Evolutionary conservation across 1,140 invertebrate species (phyloP).

Genomic region (Andricus grossulariae): DNA sequence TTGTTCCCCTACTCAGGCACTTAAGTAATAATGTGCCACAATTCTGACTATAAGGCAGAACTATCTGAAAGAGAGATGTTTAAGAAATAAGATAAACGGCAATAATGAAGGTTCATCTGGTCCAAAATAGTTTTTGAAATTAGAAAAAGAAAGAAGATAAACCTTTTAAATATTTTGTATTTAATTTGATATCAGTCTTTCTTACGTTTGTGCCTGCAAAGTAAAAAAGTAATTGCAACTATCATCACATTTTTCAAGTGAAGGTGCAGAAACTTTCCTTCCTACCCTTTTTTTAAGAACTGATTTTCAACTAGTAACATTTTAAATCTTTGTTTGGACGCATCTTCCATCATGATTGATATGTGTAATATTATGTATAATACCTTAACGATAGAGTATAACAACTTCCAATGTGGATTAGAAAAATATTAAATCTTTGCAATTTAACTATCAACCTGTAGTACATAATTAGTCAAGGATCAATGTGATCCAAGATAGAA

Average conservation of each 20-base stretch:
- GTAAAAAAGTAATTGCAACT: no score
- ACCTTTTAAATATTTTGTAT: no score
- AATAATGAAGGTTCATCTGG: no score
- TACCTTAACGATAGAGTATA: conserved; percentile 74
- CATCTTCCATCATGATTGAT: conserved; percentile 44
- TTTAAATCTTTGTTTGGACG: conserved; percentile 46
- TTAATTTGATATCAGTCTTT: background rate
- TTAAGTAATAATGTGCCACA: no score
- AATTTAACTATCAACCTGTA: conserved; percentile 66
- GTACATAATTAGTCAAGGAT: conserved; percentile 70
- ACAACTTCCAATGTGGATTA: conserved; percentile 78
- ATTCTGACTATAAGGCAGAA: no score
- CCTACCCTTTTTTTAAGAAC: background rate
- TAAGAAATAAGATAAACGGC: no score
- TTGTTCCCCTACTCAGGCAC: no score
- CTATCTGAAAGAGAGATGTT: no score
- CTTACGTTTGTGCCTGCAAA: background rate
- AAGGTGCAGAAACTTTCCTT: conserved; percentile 6
- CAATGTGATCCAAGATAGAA: conserved; percentile 73
- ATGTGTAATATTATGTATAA: conserved; percentile 46
- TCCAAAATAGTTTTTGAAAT: no score
- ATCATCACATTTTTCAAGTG: background rate
- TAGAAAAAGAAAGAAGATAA: no score
- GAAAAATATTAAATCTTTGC: conserved; percentile 76
- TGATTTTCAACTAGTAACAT: conserved; percentile 14